phyloP scores from a whole-genome alignment of 1,140 invertebrate species.

The Drosophila lacertosa region DNA sequence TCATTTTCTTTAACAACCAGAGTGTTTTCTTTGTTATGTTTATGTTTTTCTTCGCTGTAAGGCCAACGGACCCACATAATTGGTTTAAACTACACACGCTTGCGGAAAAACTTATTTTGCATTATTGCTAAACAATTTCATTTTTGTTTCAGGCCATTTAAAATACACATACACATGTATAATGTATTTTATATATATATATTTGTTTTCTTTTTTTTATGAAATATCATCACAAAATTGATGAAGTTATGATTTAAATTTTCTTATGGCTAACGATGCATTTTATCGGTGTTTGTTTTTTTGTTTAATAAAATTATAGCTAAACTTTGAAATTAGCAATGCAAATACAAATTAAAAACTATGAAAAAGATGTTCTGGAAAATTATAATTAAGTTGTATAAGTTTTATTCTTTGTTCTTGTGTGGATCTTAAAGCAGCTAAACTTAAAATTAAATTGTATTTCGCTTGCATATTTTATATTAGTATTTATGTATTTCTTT shows the following conservation, averaged over 20 bases:
- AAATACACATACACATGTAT: constrained; percentile 43
- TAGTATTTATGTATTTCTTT: constrained; percentile 43
- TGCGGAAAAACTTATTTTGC: constrained; percentile 21
- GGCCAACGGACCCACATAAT: not conserved
- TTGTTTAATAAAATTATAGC: constrained; percentile 59
- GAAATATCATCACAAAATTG: constrained; percentile 77
- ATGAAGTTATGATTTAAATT: constrained; percentile 63
- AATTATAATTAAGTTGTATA: constrained; percentile 34
- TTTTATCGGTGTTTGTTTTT: constrained; percentile 47
- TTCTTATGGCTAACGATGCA: constrained; percentile 68
- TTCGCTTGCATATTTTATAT: constrained; percentile 61
- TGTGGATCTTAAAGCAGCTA: constrained; percentile 60
- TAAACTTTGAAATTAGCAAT: constrained; percentile 55
- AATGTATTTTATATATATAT: constrained; percentile 14
- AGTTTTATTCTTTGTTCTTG: constrained; percentile 60
- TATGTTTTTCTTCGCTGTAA: constrained; percentile 8
- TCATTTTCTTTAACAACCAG: constrained; percentile 55
- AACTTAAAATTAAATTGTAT: constrained; percentile 70
- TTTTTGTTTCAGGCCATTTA: constrained; percentile 47
- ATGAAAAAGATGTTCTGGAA: constrained; percentile 28
- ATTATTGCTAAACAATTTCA: constrained; percentile 41
- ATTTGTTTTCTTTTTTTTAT: constrained; percentile 28
- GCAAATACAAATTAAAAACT: constrained; percentile 31
- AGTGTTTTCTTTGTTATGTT: constrained; percentile 37
- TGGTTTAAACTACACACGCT: constrained; percentile 55